Conservation (phyloP, 1,140 invertebrate species). For the Drosophila albomicans region DNA sequence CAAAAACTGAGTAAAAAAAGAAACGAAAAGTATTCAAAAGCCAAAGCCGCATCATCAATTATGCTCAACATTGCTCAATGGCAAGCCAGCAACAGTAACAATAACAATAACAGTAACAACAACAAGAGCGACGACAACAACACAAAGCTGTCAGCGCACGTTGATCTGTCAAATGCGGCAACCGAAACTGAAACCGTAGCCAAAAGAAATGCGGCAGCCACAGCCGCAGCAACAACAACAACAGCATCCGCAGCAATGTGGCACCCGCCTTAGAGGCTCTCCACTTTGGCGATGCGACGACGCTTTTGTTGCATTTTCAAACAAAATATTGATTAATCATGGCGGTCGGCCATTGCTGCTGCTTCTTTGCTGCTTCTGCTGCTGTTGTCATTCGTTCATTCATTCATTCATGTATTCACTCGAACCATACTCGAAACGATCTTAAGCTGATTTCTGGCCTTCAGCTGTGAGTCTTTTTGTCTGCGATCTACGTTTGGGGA, state of each 20-base stretch:
- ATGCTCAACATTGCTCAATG: constrained; percentile 76
- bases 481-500: background rate
- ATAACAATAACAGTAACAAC: constrained; percentile 40
- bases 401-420: constrained; percentile 34
- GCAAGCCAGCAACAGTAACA: constrained; percentile 46
- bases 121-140: constrained; percentile 33
- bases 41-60: constrained; percentile 81
- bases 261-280: constrained; percentile 33
- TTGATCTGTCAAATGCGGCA: constrained; percentile 78
- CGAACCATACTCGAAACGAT: constrained; percentile 49
- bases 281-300: constrained; percentile 68
- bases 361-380: constrained; percentile 2
- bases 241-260: constrained; percentile 21
- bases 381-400: constrained; percentile 52
- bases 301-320: constrained; percentile 77
- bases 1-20: constrained; percentile 15
- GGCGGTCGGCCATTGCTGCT: constrained; percentile 62
- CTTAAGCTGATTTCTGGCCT: constrained; percentile 80
- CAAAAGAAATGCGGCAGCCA: constrained; percentile 70
- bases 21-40: constrained; percentile 68
- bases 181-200: constrained; percentile 52
- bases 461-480: constrained; percentile 65
- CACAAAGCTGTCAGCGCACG: constrained; percentile 81
- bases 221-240: constrained; percentile 12
- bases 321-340: constrained; percentile 82